Percentiles rank a stretch among this genome's conserved stretches.
Evolutionary conservation across 2,797 vertebrate species (phyloP).

Genomic region (Gymnothorax reevesii): DNA sequence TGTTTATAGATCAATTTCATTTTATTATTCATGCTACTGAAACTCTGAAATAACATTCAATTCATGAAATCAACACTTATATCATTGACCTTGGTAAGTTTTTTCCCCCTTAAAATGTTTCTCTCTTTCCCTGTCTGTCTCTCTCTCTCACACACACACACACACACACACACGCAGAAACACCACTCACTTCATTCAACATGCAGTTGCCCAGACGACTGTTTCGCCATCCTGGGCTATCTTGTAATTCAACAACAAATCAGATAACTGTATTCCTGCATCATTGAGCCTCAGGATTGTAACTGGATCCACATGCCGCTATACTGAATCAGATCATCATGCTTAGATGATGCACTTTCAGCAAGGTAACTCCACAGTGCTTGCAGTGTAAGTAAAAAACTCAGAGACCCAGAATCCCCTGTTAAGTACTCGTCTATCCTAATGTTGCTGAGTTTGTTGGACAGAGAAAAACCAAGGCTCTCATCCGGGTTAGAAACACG

Average conservation of each 20-base stretch:
- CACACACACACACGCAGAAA: not conserved
- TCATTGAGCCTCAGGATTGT: not conserved
- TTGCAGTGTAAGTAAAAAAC: not conserved
- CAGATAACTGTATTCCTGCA: not conserved
- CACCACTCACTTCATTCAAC: not conserved
- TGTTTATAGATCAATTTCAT: not conserved
- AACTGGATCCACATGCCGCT: not conserved
- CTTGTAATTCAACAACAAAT: not conserved
- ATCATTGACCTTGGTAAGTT: not conserved
- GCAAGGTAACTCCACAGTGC: not conserved
- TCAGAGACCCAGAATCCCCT: not conserved
- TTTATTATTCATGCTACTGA: too few species aligned
- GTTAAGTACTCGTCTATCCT: not conserved
- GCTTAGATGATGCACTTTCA: constrained; percentile 1
- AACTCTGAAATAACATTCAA: too few species aligned
- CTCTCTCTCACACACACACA: not conserved
- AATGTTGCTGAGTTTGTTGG: not conserved
- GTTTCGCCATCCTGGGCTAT: not conserved
- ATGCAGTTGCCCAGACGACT: not conserved
- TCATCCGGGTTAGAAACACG: not conserved
- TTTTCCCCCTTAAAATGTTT: not conserved
- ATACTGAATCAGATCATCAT: not conserved
- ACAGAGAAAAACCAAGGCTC: constrained; percentile 23
- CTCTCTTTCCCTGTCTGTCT: not conserved
- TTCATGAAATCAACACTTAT: not conserved